These are phyloP conservation scores for Empis livida DNA, from an alignment of 2,888 invertebrate species.

Conservation along the genomic window DNA sequence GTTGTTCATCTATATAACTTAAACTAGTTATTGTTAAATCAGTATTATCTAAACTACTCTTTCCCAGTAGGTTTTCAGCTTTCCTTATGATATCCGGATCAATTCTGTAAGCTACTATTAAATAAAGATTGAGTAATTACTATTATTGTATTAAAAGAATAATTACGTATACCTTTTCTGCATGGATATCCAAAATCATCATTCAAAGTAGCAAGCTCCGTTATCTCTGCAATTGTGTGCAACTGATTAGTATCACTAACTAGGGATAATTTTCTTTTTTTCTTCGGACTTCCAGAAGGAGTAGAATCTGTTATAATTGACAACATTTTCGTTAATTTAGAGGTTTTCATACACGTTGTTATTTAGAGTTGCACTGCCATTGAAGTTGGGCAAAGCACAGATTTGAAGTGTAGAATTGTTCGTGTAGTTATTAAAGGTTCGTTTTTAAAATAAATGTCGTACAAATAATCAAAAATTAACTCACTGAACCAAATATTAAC, in stretches of 20 bases:
- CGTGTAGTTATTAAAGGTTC: too few relatives aligned
- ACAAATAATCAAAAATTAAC: too few relatives aligned
- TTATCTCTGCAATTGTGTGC: slow-evolving; percentile 54
- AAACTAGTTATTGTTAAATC: slow-evolving; percentile 43
- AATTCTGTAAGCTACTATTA: slow-evolving; percentile 24
- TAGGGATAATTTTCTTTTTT: slow-evolving; percentile 48
- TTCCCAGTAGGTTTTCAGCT: slow-evolving; percentile 35
- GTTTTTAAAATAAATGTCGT: too few relatives aligned
- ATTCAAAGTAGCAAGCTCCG: slow-evolving; percentile 54
- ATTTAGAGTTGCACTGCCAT: too few relatives aligned
- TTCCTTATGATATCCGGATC: slow-evolving; percentile 35
- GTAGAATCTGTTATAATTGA: slow-evolving; percentile 39
- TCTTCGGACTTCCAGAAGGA: slow-evolving; percentile 45
- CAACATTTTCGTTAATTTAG: too few relatives aligned
- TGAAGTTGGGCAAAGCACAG: too few relatives aligned
- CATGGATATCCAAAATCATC: slow-evolving; percentile 26
- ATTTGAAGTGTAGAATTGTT: too few relatives aligned
- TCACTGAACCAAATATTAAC: too few relatives aligned
- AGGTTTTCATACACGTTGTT: too few relatives aligned
- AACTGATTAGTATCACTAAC: slow-evolving; percentile 50
- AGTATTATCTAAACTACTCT: slow-evolving; percentile 36
- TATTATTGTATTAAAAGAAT: background rate
- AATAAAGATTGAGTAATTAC: background rate
- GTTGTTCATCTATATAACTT: slow-evolving; percentile 47
- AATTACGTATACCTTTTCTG: background rate